Conservation (phyloP, 2,797 vertebrate genomes). For the Emys orbicularis region DNA sequence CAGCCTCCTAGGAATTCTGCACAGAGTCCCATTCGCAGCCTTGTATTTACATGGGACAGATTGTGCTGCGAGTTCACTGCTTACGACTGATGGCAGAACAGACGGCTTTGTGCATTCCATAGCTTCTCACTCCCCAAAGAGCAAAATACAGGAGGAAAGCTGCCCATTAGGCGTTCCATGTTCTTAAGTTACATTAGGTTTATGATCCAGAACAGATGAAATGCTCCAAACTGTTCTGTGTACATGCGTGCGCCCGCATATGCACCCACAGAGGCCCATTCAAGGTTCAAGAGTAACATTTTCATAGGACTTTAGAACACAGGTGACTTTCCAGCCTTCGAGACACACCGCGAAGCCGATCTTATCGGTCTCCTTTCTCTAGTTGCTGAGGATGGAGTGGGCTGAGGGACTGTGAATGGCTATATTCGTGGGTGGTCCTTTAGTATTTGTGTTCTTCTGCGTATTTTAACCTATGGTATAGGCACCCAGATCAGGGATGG, state of each 20-base stretch:
- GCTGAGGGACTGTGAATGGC: neutral
- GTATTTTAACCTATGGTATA: neutral
- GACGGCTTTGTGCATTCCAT: accelerated
- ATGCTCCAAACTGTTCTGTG: neutral
- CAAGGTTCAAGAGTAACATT: neutral
- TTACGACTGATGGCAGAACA: neutral
- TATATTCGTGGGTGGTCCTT: neutral
- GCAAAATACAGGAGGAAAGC: neutral
- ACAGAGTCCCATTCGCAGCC: neutral
- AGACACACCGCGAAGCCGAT: neutral
- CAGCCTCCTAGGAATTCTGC: neutral
- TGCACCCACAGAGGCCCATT: neutral
- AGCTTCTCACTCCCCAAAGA: accelerated
- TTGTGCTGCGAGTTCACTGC: neutral
- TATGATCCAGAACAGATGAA: neutral
- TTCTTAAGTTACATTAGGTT: neutral
- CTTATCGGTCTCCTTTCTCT: neutral
- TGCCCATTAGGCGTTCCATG: neutral
- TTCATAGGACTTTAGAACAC: neutral
- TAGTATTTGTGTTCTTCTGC: neutral
- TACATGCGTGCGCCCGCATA: neutral
- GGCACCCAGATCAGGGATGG: neutral
- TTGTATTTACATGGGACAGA: neutral
- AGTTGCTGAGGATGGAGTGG: neutral
- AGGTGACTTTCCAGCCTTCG: neutral